Percentiles rank a stretch among this genome's conserved stretches.
Evolutionary conservation across 2,113 vertebrate genomes (phyloP).

Genomic region (Nesospiza acunhae): DNA sequence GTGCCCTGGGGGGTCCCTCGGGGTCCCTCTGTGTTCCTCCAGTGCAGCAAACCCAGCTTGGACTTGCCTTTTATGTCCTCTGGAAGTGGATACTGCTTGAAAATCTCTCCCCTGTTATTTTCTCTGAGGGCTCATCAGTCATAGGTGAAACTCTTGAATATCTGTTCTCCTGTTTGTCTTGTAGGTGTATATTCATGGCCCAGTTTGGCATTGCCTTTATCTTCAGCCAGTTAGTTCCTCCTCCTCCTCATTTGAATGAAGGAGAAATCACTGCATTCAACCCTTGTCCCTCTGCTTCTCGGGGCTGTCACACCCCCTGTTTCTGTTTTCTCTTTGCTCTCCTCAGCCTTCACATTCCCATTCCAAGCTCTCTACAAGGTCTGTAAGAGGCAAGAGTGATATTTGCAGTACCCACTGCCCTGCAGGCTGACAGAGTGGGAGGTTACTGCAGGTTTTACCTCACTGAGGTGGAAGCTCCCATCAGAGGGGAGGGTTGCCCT

Average conservation of each 20-base stretch:
- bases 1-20: rapidly evolving
- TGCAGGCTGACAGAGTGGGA: background rate
- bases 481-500: background rate
- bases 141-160: background rate
- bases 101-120: background rate
- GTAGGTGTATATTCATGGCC: background rate
- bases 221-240: background rate
- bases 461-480: background rate
- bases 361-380: background rate
- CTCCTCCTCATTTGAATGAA: slow-evolving; percentile 5
- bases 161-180: background rate
- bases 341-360: background rate
- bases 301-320: background rate
- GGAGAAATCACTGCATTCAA: background rate
- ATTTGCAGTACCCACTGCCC: background rate
- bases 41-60: background rate
- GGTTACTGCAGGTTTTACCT: background rate
- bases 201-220: background rate
- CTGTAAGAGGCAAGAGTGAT: background rate
- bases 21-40: background rate
- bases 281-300: background rate
- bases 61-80: background rate
- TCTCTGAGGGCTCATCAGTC: background rate
- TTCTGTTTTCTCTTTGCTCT: background rate
- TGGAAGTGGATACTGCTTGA: background rate